A percentile compares a stretch with the other conserved stretches of the same genome.
phyloP scores from a whole-genome alignment of 2,797 vertebrate species.

The Muscicapa comitata region DNA sequence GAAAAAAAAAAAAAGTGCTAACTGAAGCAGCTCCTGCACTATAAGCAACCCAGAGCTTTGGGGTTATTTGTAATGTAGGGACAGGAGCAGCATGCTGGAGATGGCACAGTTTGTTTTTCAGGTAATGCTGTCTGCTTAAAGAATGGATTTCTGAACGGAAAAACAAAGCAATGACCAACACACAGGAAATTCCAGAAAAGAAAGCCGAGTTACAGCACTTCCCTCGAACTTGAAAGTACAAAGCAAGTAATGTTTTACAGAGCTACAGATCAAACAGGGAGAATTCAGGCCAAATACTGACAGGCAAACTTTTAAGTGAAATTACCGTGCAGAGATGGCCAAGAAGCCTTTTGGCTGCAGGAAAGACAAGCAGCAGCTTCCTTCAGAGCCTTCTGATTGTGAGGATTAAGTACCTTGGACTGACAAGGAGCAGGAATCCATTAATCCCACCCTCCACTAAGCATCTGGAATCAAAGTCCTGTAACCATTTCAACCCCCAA shows the following conservation, averaged over 20 bases:
- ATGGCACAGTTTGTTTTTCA: constrained; percentile 27
- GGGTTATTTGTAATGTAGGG: neutral
- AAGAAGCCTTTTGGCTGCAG: neutral
- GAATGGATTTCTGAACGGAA: constrained; percentile 30
- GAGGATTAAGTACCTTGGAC: neutral
- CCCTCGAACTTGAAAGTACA: constrained; percentile 7
- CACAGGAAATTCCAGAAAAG: constrained; percentile 59
- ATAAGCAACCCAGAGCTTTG: neutral
- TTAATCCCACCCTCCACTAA: neutral
- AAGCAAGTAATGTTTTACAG: constrained; percentile 39
- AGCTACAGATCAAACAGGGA: constrained; percentile 48
- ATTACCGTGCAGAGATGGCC: neutral
- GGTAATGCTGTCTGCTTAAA: constrained; percentile 1
- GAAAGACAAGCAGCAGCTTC: constrained; percentile 28
- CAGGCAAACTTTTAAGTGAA: constrained; percentile 38
- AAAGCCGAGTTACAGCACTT: constrained; percentile 50
- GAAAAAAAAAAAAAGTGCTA: rapidly evolving
- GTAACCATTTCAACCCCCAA: neutral
- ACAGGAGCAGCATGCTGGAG: neutral
- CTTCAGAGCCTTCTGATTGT: neutral
- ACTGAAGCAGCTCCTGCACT: neutral
- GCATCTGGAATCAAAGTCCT: neutral
- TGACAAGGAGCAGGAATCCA: neutral
- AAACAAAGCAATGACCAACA: constrained; percentile 41
- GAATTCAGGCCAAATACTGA: constrained; percentile 29